Evolutionary conservation across 2,113 vertebrate species (phyloP), one percentile per base, ranked within the genome.

Genomic region (Ictalurus furcatus): DNA sequence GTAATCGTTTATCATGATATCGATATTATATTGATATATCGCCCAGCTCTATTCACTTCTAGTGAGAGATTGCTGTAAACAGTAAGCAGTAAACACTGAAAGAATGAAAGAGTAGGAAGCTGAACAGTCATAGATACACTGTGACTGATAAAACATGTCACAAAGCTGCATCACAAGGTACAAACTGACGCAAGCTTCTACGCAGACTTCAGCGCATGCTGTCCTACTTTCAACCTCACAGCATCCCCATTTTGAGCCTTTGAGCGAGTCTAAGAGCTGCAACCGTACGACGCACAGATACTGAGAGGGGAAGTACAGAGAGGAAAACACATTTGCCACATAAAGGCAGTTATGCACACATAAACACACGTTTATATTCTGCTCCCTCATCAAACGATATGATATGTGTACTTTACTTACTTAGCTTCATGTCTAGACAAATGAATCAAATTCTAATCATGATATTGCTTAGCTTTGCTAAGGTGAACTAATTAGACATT

Each of bases 141-240:
- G 59, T 17, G 19, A 56, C n/a, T 40, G 86, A 54, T 40, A 87
- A 65, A 87, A 54, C 44, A 8, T 80, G 74, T 87, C 25, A 59
- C 34, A 11, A 1, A 56, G 21, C 37, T 78, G 71, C 84, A 85
- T 73, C 84, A 61, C 52, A n/a, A 30, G 17, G 65, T 28, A 28
- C 11, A 54, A 54, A 85, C 73, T 85, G 63, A 85, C 71, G 2
- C 56, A 78, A 69, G 19, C 82, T 17, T 52, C 56, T 40, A 30
- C 67, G 61, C 40, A 59, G 63, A 67, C 54, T 58, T 85, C 34
- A 54, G 56, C 52, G 48, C 48, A 71, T 11, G 52, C 54, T 85
- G 86, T 81, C 83, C 86, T 67, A 85, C 86, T 88, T 90, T 90
- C 83, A 85, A 58, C 86, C 74, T 88, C 65, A 14, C 25, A 80